Conservation (phyloP, 1,140 invertebrate species). For the Drosophila albomicans region DNA sequence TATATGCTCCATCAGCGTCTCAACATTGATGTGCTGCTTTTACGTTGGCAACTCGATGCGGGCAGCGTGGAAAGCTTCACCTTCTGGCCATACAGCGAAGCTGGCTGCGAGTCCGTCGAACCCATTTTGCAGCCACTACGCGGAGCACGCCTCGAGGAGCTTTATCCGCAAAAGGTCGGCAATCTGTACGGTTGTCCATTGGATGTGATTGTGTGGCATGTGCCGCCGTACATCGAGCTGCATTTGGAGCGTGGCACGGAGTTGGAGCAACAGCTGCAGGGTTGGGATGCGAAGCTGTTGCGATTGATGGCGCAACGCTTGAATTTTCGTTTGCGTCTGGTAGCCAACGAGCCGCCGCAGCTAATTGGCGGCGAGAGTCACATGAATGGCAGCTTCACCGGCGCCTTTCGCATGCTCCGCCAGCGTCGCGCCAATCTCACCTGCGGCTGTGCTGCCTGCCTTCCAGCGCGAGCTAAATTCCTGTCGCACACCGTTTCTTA, state of each 20-base stretch:
- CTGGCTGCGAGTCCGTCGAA: slow-evolving; percentile 11
- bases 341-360: slow-evolving; percentile 49
- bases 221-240: slow-evolving; percentile 53
- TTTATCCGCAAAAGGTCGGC: slow-evolving; percentile 52
- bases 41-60: slow-evolving; percentile 1
- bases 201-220: slow-evolving; percentile 56
- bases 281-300: slow-evolving; percentile 55
- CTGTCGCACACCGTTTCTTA: slow-evolving; percentile 51
- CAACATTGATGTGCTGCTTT: slow-evolving; percentile 52
- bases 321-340: slow-evolving; percentile 50
- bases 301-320: slow-evolving; percentile 40
- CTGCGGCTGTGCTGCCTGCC: slow-evolving; percentile 56
- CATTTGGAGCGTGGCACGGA: not conserved
- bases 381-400: slow-evolving; percentile 64
- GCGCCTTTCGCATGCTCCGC: slow-evolving; percentile 55
- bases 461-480: slow-evolving; percentile 37
- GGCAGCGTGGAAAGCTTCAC: slow-evolving; percentile 13
- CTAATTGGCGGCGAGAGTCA: slow-evolving; percentile 53
- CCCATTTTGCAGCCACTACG: slow-evolving; percentile 19
- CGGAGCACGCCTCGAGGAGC: not conserved
- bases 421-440: slow-evolving; percentile 55
- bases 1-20: slow-evolving; percentile 53
- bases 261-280: slow-evolving; percentile 17
- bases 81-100: slow-evolving; percentile 41
- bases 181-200: slow-evolving; percentile 58